phyloP scores from a whole-genome alignment of 2,888 invertebrate genomes.

The Aphrophora alni region DNA sequence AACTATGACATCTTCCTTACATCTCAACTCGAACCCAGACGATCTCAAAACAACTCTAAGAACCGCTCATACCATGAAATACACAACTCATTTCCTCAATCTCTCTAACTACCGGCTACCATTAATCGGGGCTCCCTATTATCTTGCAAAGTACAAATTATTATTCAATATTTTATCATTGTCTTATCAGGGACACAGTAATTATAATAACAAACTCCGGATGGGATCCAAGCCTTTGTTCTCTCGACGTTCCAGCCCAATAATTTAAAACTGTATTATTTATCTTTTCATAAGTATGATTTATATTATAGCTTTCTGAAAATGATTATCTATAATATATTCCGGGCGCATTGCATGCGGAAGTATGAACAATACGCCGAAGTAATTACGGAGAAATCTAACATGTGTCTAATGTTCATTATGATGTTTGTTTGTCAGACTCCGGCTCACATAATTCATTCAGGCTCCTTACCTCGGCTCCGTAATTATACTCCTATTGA shows the following conservation, averaged over 20 bases:
- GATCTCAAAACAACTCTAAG: neutral
- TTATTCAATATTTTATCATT: constrained; percentile 37
- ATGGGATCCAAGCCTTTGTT: constrained; percentile 21
- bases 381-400: constrained; percentile 17
- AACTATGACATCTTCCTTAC: too few relatives aligned
- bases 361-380: constrained; percentile 13
- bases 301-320: constrained; percentile 27
- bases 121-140: neutral
- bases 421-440: constrained; percentile 26
- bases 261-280: neutral
- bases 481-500: constrained; percentile 35
- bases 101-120: constrained; percentile 18
- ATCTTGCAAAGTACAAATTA: constrained; percentile 29
- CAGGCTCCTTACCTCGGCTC: neutral
- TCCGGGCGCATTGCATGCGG: constrained; percentile 31
- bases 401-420: constrained; percentile 20
- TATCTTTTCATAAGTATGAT: constrained; percentile 14
- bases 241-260: constrained; percentile 13
- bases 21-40: too few relatives aligned
- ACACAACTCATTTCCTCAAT: constrained; percentile 30
- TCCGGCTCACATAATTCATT: neutral
- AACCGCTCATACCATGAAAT: constrained; percentile 9
- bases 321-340: constrained; percentile 39
- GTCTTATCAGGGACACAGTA: constrained; percentile 28
- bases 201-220: constrained; percentile 27